Percentiles rank a stretch among this genome's conserved stretches.
phyloP scores from a whole-genome alignment of 2,797 vertebrate genomes.

The Periophthalmus magnuspinnatus region DNA sequence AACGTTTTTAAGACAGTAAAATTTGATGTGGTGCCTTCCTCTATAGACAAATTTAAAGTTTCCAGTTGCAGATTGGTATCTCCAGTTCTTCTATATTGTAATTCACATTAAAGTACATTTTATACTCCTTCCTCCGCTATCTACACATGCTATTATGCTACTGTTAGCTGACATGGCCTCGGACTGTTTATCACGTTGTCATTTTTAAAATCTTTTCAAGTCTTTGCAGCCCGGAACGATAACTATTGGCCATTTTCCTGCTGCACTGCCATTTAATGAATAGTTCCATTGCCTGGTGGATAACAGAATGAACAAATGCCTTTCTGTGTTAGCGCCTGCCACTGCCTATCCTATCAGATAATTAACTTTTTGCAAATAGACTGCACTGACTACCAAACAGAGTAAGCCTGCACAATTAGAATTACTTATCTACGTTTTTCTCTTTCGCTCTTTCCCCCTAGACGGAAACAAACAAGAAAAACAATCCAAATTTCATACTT shows the following conservation, averaged over 20 bases:
- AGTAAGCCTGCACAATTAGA: constrained; percentile 72
- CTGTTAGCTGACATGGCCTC: constrained; percentile 52
- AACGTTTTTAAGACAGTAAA: too few species aligned
- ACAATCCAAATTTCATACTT: constrained; percentile 68
- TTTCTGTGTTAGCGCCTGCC: constrained; percentile 79
- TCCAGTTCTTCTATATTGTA: constrained; percentile 25
- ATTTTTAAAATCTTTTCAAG: constrained; percentile 67
- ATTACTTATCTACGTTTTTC: constrained; percentile 72
- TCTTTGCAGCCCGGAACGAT: constrained; percentile 60
- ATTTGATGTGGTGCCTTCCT: neutral
- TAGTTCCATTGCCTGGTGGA: constrained; percentile 76
- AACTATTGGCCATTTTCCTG: constrained; percentile 73
- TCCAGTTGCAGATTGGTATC: constrained; percentile 52
- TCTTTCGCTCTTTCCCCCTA: constrained; percentile 24
- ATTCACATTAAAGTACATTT: constrained; percentile 27
- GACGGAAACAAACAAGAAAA: constrained; percentile 68
- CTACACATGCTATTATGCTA: constrained; percentile 31
- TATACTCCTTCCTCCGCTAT: constrained; percentile 18
- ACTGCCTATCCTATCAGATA: constrained; percentile 84
- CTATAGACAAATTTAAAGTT: neutral
- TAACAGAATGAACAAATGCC: constrained; percentile 79
- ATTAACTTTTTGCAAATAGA: constrained; percentile 86
- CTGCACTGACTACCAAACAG: constrained; percentile 69
- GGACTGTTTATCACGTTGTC: constrained; percentile 61
- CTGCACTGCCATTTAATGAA: constrained; percentile 77